These are phyloP conservation scores for Mactromeris polynyma DNA, from an alignment of 2,888 invertebrate genomes.

Conservation along the genomic window DNA sequence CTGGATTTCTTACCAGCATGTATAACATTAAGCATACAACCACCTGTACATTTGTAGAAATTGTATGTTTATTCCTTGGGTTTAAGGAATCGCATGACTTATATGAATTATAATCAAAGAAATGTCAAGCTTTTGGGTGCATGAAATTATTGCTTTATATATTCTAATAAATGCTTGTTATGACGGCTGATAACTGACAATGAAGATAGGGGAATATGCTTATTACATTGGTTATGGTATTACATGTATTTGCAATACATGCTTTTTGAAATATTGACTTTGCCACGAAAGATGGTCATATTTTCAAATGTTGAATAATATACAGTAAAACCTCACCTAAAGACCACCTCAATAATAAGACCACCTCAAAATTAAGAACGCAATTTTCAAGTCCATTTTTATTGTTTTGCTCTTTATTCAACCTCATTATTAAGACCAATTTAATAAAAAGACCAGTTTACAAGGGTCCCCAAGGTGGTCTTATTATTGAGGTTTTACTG, in stretches of 20 bases:
- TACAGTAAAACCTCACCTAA: too few relatives aligned
- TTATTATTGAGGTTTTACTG: too few relatives aligned
- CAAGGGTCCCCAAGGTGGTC: too few relatives aligned
- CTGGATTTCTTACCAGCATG: not conserved
- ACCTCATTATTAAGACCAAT: too few relatives aligned
- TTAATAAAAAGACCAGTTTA: too few relatives aligned
- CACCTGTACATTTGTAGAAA: not conserved
- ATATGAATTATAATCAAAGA: not conserved
- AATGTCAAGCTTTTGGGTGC: not conserved
- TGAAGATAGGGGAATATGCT: not conserved
- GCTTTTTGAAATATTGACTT: conserved; percentile 3
- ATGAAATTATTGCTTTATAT: conserved; percentile 15
- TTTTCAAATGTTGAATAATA: not conserved
- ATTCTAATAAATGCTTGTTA: not conserved
- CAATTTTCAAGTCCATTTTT: too few relatives aligned
- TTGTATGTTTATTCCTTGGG: not conserved
- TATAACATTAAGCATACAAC: not conserved
- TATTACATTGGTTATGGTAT: not conserved
- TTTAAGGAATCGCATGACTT: not conserved
- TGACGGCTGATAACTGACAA: not conserved
- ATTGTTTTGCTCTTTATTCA: too few relatives aligned
- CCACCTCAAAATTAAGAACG: too few relatives aligned
- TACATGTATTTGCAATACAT: not conserved
- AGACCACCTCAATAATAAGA: too few relatives aligned
- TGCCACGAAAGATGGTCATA: not conserved